These are phyloP conservation scores for Cosmia pyralina DNA, from an alignment of 2,888 invertebrate genomes.

Conservation along the genomic window DNA sequence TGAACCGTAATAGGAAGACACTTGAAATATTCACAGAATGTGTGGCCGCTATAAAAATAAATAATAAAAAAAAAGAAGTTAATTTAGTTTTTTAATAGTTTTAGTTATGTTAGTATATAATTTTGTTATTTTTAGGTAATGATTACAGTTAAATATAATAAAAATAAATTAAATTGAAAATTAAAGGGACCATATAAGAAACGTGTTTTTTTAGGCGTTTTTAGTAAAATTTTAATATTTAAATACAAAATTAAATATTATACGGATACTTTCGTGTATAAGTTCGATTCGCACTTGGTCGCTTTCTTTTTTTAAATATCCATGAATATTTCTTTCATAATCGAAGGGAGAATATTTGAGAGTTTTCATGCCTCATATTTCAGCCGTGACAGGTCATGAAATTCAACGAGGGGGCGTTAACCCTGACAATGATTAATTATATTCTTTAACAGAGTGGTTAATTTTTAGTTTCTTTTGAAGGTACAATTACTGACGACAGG, in stretches of 20 bases:
- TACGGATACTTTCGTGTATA: too few species aligned
- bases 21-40: neutral
- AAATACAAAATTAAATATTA: neutral
- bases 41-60: neutral
- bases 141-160: too few species aligned
- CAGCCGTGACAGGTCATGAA: conserved; percentile 38
- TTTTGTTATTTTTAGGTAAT: too few species aligned
- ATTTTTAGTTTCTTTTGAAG: conserved; percentile 37
- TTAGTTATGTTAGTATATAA: too few species aligned
- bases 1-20: neutral
- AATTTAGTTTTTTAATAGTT: too few species aligned
- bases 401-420: conserved; percentile 22
- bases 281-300: too few species aligned
- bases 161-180: neutral
- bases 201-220: neutral
- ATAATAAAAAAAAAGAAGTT: too few species aligned
- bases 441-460: neutral
- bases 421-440: conserved; percentile 56
- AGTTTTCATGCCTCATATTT: conserved; percentile 32
- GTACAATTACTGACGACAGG: conserved; percentile 41
- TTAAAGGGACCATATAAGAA: neutral
- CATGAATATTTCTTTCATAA: conserved; percentile 16
- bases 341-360: conserved; percentile 28
- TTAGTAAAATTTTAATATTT: too few species aligned
- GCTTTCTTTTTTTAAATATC: neutral